Evolutionary conservation across 2,888 invertebrate genomes (phyloP).

Genomic region (Nebria salina): DNA sequence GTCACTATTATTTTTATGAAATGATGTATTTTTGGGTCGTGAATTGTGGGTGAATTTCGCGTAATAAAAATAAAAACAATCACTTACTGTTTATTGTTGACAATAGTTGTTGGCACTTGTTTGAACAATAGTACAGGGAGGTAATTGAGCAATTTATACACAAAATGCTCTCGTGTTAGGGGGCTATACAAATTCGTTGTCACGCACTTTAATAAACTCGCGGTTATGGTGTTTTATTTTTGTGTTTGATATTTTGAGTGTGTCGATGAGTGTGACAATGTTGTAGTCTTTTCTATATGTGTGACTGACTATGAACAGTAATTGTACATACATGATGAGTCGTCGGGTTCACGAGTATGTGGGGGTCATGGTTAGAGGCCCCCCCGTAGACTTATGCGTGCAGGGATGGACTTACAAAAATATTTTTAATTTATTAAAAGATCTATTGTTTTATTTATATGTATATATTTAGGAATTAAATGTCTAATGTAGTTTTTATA

Average conservation of each 20-base stretch:
- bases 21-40: neutral
- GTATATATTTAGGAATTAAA: no score
- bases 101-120: constrained; percentile 10
- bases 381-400: constrained; percentile 33
- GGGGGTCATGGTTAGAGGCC: constrained; percentile 46
- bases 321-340: constrained; percentile 45
- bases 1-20: constrained; percentile 21
- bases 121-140: constrained; percentile 16
- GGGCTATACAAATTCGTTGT: constrained; percentile 5
- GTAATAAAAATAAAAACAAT: neutral
- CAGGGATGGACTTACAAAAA: constrained; percentile 25
- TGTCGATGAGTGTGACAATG: neutral
- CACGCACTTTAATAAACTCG: constrained; percentile 19
- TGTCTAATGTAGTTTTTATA: neutral
- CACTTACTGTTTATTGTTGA: neutral
- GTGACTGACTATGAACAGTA: constrained; percentile 32
- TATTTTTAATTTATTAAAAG: no score
- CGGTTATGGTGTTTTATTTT: neutral
- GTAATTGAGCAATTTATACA: constrained; percentile 25
- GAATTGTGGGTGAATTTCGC: neutral
- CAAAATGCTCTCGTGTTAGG: constrained; percentile 17
- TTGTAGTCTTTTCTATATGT: constrained; percentile 4
- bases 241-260: neutral
- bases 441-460: no score
- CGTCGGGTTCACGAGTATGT: constrained; percentile 37